Base-by-base conservation (phyloP, 35 echinoderm and acorn worm genomes). In the Apostichopus parvimensis region DNA sequence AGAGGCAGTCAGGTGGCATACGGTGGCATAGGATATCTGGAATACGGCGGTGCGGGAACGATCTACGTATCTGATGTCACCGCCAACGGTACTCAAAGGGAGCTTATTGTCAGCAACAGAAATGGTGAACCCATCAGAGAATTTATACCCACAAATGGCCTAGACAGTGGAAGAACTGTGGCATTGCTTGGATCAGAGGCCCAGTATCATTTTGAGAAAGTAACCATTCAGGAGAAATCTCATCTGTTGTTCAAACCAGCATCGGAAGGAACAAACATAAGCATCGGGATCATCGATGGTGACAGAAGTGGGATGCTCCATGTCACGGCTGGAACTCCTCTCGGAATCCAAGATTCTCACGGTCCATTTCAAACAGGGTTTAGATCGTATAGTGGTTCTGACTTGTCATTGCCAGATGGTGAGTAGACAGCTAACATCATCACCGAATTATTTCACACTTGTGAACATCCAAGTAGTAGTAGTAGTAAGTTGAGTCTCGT, bases 281-380 rank as follows among this genome's bases (percentile, higher is more conserved):
- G 73, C 3, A 77, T 94, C 22, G 92, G 93, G 20, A 34, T 64
- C 21, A 23, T 93, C 17, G 87, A 93, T 18, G 96, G 96, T 59
- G 96, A 95, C 76, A 25, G 80, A 4, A 71, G 87, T 53, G 96
- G 96, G 8, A 56, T 98, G 87, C 14, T 98, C 8, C 96, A 98
- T 52, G 28, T 91, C 18, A 77, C 55, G 20, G 17, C 64, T 0
- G 80, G 88, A 13, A 62, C 82, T 62, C 79, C 88, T 9, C 25
- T 95, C 8, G 56, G 59, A 20, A 93, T 98, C 14, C 21, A 56
- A 15, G 94, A 95, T 73, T 93, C 92, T n/a, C 58, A 73, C 11
- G 93, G 91, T 18, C 93, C 94, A 79, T 95, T 98, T 21, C 96
- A 93, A 8, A 66, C 86, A 24, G 93, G 89, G 15, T 98, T 98